These are phyloP conservation scores for Periophthalmodon schlosseri DNA, from an alignment of 2,113 vertebrate species.

Conservation along the genomic window DNA sequence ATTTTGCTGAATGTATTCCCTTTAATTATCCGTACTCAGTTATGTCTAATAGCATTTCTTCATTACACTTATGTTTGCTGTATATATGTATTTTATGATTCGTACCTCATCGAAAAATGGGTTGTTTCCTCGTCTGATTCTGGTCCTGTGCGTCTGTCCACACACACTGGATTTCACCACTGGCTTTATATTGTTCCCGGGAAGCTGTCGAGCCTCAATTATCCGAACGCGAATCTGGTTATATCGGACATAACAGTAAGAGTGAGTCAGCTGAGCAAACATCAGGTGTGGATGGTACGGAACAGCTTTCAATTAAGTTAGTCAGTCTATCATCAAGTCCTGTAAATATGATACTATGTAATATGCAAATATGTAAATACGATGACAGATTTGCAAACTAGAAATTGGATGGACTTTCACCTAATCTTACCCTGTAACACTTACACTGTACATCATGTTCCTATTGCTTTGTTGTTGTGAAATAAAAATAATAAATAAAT, in stretches of 20 bases:
- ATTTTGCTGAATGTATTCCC: no score
- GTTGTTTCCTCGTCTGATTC: slow-evolving; percentile 92
- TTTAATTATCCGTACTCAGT: no score
- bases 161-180: slow-evolving; percentile 91
- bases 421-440: no score
- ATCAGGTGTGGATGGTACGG: slow-evolving; percentile 4
- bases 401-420: no score
- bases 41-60: background rate
- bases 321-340: background rate
- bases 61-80: background rate
- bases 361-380: no score
- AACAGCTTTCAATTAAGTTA: no score
- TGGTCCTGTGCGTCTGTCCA: slow-evolving; percentile 90
- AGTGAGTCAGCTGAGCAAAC: slow-evolving; percentile 22
- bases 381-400: no score
- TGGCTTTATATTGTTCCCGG: slow-evolving; percentile 93
- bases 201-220: slow-evolving; percentile 88
- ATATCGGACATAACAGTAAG: background rate
- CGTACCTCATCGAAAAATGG: slow-evolving; percentile 93
- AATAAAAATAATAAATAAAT: no score
- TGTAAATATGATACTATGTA: no score
- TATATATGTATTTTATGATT: background rate
- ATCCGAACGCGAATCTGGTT: slow-evolving; percentile 87
- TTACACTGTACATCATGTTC: no score
- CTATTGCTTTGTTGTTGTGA: no score